A percentile compares a stretch with the other conserved stretches of the same genome.
Conservation (phyloP, 2,888 invertebrate genomes). For the Germaria angustata region DNA sequence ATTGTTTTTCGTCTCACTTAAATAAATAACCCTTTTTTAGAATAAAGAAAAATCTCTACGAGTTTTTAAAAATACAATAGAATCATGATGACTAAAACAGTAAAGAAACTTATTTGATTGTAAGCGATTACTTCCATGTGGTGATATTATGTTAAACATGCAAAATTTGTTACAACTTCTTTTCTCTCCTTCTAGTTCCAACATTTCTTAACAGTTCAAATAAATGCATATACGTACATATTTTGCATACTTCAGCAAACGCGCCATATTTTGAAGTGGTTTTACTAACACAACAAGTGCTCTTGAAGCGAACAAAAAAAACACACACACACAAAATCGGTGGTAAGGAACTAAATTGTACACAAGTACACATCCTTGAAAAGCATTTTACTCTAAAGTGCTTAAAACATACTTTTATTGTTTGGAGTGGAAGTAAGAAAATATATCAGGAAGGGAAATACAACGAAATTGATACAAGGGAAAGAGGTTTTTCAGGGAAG, state of each 20-base stretch:
- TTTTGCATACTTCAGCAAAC: slow-evolving; percentile 79
- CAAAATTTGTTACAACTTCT: slow-evolving; percentile 12
- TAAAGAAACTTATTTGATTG: slow-evolving; percentile 32
- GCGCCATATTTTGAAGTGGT: slow-evolving; percentile 79
- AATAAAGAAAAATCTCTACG: background rate
- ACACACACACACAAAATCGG: slow-evolving; percentile 8
- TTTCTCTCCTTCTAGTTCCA: background rate
- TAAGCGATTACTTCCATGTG: slow-evolving; percentile 48
- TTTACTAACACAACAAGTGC: slow-evolving; percentile 78
- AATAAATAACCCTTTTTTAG: slow-evolving; percentile 14
- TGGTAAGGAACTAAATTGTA: slow-evolving; percentile 48
- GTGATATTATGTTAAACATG: slow-evolving; percentile 43
- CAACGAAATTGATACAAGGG: slow-evolving; percentile 5
- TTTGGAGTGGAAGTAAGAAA: slow-evolving; percentile 59
- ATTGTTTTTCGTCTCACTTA: background rate
- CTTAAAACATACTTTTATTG: slow-evolving; percentile 66
- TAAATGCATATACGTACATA: slow-evolving; percentile 70
- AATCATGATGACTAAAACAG: slow-evolving; percentile 31
- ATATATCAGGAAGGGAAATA: slow-evolving; percentile 31
- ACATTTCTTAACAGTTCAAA: slow-evolving; percentile 41
- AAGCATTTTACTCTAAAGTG: slow-evolving; percentile 74
- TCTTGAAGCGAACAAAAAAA: slow-evolving; percentile 70
- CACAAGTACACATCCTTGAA: slow-evolving; percentile 77
- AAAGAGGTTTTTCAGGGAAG: slow-evolving; percentile 50
- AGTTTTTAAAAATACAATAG: slow-evolving; percentile 1